Percentiles rank a stretch among this genome's conserved stretches.
Conservation (phyloP, 1,140 invertebrate species). For the Monomorium pharaonis region DNA sequence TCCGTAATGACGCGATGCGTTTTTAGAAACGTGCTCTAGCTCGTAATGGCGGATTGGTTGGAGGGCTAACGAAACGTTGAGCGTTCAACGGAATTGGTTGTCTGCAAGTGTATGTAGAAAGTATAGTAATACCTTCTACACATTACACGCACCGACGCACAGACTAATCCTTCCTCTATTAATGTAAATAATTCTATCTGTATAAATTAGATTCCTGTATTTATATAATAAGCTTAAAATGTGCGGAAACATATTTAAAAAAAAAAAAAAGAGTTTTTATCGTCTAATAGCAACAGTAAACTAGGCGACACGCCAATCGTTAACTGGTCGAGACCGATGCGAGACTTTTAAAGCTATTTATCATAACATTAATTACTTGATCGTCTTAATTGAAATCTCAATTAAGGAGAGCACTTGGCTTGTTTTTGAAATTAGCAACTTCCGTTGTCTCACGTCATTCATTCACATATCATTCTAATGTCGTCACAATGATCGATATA, state of each 20-base stretch:
- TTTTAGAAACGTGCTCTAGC: background rate
- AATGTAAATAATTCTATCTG: background rate
- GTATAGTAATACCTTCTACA: background rate
- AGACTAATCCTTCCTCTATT: background rate
- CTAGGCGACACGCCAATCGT: background rate
- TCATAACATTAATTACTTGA: conserved; percentile 73
- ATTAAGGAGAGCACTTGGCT: conserved; percentile 60
- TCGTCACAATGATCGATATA: conserved; percentile 31
- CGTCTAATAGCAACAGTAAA: background rate
- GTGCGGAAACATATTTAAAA: background rate
- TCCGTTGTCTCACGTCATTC: conserved; percentile 68
- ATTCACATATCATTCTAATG: conserved; percentile 16
- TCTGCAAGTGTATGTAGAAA: background rate
- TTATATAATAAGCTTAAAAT: background rate
- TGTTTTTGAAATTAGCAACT: conserved; percentile 73
- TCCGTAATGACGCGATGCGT: background rate
- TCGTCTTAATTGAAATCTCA: conserved; percentile 73
- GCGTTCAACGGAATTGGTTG: background rate
- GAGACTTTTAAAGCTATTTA: conserved; percentile 9
- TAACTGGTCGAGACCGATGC: background rate
- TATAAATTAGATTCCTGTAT: background rate
- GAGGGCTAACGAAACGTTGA: background rate
- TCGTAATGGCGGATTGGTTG: background rate
- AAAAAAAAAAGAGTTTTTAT: background rate
- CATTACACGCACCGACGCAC: background rate